phyloP scores from a whole-genome alignment of 2,888 invertebrate species.

The Eupithecia dodoneata region DNA sequence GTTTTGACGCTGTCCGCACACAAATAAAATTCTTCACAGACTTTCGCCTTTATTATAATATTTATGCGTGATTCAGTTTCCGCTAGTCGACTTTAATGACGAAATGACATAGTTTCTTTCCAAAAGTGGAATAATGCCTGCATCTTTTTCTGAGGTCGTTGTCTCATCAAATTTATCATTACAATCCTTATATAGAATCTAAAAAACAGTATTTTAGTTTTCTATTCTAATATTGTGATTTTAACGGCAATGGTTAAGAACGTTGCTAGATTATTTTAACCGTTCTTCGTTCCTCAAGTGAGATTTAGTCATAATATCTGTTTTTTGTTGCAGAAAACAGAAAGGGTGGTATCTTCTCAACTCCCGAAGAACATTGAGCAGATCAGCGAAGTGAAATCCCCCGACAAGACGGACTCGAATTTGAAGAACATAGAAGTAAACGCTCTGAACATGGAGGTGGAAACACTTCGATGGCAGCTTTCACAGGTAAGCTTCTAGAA shows the following conservation, averaged over 20 bases:
- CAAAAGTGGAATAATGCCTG: not conserved
- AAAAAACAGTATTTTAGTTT: not conserved
- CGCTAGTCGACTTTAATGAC: slow-evolving; percentile 56
- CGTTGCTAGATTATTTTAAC: not conserved
- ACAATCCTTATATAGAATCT: not conserved
- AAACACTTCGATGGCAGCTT: slow-evolving; percentile 89
- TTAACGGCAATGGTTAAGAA: not conserved
- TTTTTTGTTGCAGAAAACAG: slow-evolving; percentile 71
- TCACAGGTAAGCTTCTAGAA: slow-evolving; percentile 83
- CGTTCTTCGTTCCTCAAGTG: not conserved
- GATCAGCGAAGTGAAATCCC: slow-evolving; percentile 61
- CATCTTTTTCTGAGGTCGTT: not conserved
- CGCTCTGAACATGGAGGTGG: slow-evolving; percentile 86
- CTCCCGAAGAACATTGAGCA: slow-evolving; percentile 69
- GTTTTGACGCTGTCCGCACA: not conserved
- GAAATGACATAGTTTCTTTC: slow-evolving; percentile 50
- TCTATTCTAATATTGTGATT: not conserved
- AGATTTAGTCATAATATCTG: not conserved
- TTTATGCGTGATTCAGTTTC: slow-evolving; percentile 55
- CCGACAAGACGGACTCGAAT: slow-evolving; percentile 58
- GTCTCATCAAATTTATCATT: not conserved
- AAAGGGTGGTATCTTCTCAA: slow-evolving; percentile 72
- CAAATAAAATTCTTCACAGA: not conserved
- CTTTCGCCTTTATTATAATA: slow-evolving; percentile 44
- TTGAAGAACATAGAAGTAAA: slow-evolving; percentile 71